Base-by-base conservation (phyloP, 2,797 vertebrate genomes). In the Etheostoma nigrum region DNA sequence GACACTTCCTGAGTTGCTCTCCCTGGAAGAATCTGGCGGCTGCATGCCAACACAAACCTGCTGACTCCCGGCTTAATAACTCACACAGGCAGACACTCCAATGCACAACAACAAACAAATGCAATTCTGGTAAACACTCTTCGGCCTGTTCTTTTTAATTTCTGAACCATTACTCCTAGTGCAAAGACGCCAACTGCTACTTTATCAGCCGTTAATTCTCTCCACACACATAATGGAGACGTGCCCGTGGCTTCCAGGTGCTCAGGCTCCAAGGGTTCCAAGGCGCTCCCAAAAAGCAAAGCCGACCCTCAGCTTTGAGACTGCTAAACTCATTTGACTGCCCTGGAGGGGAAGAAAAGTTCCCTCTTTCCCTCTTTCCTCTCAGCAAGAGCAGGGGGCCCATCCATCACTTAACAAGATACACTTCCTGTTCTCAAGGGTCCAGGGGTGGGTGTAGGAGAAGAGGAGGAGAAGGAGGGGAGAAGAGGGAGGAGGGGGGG, bases 351-450 rank as follows among this genome's bases (percentile, higher is more conserved):
- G 83, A 91, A 93, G 88, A 92, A 93, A 87, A 72, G 57, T 79
- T 86, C 93, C 83, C 84, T 27, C 25, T 27, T 7, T 36, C 67
- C 23, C 27, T 47, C 87, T 81, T 94, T 93, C 90, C 93, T 95
- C 93, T 92, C 86, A 92, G 94, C 88, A 90, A 94, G 88, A 94
- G 93, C 92, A 94, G 90, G 94, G 90, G 95, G 91, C 91, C 89
- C 92, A 96, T 96, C 95, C 94, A 96, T 96, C 95, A 96, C 93
- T 95, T 96, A 95, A 95, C 95, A 96, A 96, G 95, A 96, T 95
- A 95, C 94, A 95, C 95, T 97, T 97, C 95, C 96, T 97, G 95
- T 97, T 96, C 96, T 96, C 94, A 96, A 96, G 95, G 95, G 95
- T 95, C 93, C 92, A 88, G 92, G 79, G 92, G 94, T 95, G 88